Base-by-base conservation (phyloP, 2,113 vertebrate species). In the Pseudorhombus dupliciocellatus region DNA sequence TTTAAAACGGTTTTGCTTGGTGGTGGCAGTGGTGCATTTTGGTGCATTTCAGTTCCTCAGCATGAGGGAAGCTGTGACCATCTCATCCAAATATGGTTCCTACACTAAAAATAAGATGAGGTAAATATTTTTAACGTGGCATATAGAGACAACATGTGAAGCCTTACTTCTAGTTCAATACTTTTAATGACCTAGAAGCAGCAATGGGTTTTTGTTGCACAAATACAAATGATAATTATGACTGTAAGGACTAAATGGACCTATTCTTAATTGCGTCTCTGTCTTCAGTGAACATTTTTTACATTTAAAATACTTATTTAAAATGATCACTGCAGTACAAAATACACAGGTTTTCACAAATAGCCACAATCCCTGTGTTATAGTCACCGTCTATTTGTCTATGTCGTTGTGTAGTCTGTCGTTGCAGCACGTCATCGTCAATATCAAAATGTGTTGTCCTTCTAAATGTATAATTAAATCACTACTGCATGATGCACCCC, bases 191-290 rank as follows among this genome's bases (percentile, higher is more conserved):
- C 57, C 18, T 53, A 30, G 58, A 51, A 60, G 25, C 16, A 16
- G n/a, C n/a, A 24, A 12, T 18, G 21, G 3, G n/a, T 60, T 50
- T 30, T 61, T 73, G 21, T 1, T 14, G 25, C 0, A 0, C 4
- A 31, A 25, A 21, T 10, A 16, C 12, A 34, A 75, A 73, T 81
- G 66, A 63, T 30, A n/a, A n/a, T 48, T 21, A n/a, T n/a, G n/a
- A 15, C 42, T 46, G 16, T 62, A 72, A 44, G 30, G 51, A 42
- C 30, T 54, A 59, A 61, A 60, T 5, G 37, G 26, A 62, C 16
- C 25, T 59, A 18, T 64, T 6, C 24, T 28, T 62, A 62, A 31
- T 53, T 37, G 54, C 59, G 21, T 67, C 55, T 69, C 15, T 61
- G 5, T 44, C 70, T 55, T 63, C 61, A 28, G 42, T 57, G 63